Percentiles rank a stretch among this genome's conserved stretches.
Evolutionary conservation across 2,113 vertebrate species (phyloP).

Genomic region (Alexandromys fortis): DNA sequence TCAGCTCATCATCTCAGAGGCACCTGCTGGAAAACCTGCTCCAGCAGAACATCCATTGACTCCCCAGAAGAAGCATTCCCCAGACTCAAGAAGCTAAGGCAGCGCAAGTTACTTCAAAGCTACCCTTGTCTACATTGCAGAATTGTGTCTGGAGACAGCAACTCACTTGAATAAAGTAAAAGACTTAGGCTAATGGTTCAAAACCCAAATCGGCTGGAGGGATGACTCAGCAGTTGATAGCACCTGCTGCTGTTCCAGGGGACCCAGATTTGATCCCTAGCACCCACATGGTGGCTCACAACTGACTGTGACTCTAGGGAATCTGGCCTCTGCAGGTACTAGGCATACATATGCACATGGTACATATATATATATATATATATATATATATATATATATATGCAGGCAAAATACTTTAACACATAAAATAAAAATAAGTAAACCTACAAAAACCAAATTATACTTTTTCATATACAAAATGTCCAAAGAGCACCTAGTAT

Average conservation of each 20-base stretch:
- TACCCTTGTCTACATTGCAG: background rate
- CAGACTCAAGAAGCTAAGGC: background rate
- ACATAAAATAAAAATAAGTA: background rate
- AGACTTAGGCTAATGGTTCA: background rate
- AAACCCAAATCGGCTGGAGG: background rate
- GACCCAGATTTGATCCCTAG: background rate
- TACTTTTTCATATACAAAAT: background rate
- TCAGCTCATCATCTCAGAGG: background rate
- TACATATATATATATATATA: background rate
- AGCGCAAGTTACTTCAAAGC: background rate
- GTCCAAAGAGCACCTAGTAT: accelerated
- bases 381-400: background rate
- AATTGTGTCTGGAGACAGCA: background rate
- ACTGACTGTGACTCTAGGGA: background rate
- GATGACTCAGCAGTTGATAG: background rate
- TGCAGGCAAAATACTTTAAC: background rate
- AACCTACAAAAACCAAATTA: background rate
- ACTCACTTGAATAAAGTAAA: background rate
- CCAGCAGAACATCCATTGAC: background rate
- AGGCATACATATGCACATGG: background rate
- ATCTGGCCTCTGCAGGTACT: background rate
- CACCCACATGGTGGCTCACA: background rate
- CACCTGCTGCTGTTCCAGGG: background rate
- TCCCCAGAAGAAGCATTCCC: background rate
- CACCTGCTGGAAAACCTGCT: background rate